Percentiles rank a stretch among this genome's conserved stretches.
Evolutionary conservation across 2,797 vertebrate species (phyloP).

Genomic region (Natrix natrix): DNA sequence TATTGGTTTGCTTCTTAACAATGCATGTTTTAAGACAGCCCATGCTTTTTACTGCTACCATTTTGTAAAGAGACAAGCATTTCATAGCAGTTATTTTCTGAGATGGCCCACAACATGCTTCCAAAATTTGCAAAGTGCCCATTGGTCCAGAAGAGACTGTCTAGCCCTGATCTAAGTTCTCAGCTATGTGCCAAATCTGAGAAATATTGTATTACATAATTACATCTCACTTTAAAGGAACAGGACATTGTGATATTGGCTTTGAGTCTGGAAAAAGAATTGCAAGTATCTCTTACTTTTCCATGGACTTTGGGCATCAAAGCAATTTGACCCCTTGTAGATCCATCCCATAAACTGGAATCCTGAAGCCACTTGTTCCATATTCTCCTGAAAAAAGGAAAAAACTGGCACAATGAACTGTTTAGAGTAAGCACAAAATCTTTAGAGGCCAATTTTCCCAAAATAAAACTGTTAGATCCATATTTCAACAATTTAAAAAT

Average conservation of each 20-base stretch:
- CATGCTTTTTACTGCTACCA: background rate
- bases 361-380: background rate
- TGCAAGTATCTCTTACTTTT: background rate
- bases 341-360: conserved; percentile 26
- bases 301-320: background rate
- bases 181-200: background rate
- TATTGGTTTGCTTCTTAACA: background rate
- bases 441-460: background rate
- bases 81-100: background rate
- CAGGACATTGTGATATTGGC: background rate
- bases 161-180: background rate
- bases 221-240: background rate
- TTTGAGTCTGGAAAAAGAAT: background rate
- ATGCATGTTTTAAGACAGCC: background rate
- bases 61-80: background rate
- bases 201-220: background rate
- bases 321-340: background rate
- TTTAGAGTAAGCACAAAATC: background rate
- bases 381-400: background rate
- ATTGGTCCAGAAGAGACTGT: background rate
- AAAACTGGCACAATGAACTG: background rate
- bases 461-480: background rate
- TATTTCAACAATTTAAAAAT: background rate
- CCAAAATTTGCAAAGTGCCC: background rate
- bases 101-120: background rate